A percentile compares a stretch with the other conserved stretches of the same genome.
Conservation (phyloP, 2,797 vertebrate genomes). For the Geotrypetes seraphini region DNA sequence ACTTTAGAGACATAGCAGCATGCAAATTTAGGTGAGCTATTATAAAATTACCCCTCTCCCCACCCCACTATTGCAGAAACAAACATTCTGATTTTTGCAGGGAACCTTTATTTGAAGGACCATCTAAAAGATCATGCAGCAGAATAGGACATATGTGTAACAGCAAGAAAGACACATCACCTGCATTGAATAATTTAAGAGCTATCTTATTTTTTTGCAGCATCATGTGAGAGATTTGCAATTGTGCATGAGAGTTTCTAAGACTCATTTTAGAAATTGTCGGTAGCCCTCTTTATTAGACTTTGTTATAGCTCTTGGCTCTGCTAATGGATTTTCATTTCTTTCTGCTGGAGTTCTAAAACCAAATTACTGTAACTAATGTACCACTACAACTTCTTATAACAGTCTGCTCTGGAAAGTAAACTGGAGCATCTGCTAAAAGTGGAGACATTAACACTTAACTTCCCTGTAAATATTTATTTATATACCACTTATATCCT, state of each 20-base stretch:
- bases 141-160: too few species aligned
- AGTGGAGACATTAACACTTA: conserved; percentile 46
- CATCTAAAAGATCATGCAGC: too few species aligned
- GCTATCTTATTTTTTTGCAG: conserved; percentile 8
- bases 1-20: too few species aligned
- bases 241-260: conserved; percentile 23
- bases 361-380: conserved; percentile 43
- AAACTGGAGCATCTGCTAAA: conserved; percentile 24
- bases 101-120: too few species aligned
- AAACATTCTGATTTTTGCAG: too few species aligned
- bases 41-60: too few species aligned
- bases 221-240: conserved; percentile 12
- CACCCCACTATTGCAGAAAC: too few species aligned
- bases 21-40: too few species aligned
- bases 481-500: too few species aligned
- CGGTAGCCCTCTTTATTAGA: conserved; percentile 38
- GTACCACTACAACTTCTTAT: conserved; percentile 27
- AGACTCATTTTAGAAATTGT: conserved; percentile 23
- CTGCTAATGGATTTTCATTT: conserved; percentile 41
- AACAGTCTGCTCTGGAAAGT: conserved; percentile 28
- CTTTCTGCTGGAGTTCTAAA: conserved; percentile 32
- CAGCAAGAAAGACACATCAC: conserved; percentile 7
- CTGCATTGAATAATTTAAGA: conserved; percentile 2
- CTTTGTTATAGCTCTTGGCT: conserved; percentile 25
- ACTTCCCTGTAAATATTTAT: conserved; percentile 36